Evolutionary conservation across 2,888 invertebrate species (phyloP), one percentile per base, ranked within the genome.

Genomic region (Eurois occulta): DNA sequence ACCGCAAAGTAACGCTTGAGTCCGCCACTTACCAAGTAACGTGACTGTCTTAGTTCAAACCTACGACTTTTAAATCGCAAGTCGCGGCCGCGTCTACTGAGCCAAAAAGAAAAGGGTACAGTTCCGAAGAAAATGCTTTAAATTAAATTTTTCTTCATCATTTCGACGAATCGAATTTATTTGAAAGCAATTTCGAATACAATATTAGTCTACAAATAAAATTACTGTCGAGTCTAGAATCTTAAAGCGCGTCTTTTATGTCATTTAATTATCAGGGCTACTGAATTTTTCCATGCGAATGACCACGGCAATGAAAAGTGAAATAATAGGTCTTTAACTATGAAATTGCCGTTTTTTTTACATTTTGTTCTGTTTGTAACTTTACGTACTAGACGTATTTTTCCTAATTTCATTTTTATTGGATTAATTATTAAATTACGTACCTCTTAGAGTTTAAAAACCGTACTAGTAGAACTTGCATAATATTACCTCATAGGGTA

Each of bases 131-230:
- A 28, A 80, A 32, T 80, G n/a, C 35, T 62, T 72, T 10, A 35
- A 72, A 72, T 72, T 80, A 13, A 62, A 62, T 28, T 80, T 62
- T n/a, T 72, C 32, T 28, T 80, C 13, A 2, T 52, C 11, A 43
- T 28, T 62, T 28, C 43, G 41, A 71, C 13, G 18, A 80, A 52
- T 43, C 1, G 7, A 72, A 78, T 62, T 35, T 43, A 64, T 52
- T 58, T 38, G 1, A 11, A 52, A 64, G 35, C 35, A 21, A 62
- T 72, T 64, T 28, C 52, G 41, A 52, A 46, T 72, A 38, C 35
- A 72, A 72, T 77, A 10, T 18, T 41, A 60, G 72, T 43, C 62
- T 52, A 35, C 28, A 43, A 79, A 79, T 70, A 60, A n/a, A 60
- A 32, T 68, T 69, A 72, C 32, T 28, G 28, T 28, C 18, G 1